Conservation (phyloP, 2,888 invertebrate species). For the Drosophila leonis region DNA sequence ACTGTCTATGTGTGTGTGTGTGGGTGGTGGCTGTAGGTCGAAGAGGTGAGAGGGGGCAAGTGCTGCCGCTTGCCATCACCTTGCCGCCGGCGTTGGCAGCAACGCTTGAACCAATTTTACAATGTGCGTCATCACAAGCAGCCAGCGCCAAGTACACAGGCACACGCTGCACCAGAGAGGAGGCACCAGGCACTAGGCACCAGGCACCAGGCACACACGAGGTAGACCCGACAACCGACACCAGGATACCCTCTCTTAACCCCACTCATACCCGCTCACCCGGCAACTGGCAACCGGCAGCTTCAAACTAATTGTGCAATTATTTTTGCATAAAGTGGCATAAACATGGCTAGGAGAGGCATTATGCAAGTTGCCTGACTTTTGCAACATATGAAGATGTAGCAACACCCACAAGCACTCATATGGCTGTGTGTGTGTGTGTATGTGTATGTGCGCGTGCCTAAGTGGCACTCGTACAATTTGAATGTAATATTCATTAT, state of each 20-base stretch:
- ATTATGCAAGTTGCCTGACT: conserved; percentile 84
- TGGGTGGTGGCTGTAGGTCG: conserved; percentile 17
- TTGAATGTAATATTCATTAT: conserved; percentile 83
- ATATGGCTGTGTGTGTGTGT: not conserved
- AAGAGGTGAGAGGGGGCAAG: conserved; percentile 54
- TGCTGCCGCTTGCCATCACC: conserved; percentile 49
- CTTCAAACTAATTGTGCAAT: conserved; percentile 85
- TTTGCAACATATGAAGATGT: conserved; percentile 77
- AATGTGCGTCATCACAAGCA: conserved; percentile 60
- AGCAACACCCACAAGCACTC: conserved; percentile 44
- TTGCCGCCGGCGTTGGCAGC: conserved; percentile 73
- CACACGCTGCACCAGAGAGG: conserved; percentile 18
- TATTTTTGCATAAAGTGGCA: conserved; percentile 85
- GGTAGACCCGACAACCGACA: conserved; percentile 12
- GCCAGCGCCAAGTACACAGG: conserved; percentile 12
- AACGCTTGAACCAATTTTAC: conserved; percentile 78
- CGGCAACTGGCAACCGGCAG: conserved; percentile 62
- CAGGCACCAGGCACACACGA: conserved; percentile 20
- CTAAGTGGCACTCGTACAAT: conserved; percentile 79
- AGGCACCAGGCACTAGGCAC: conserved; percentile 9
- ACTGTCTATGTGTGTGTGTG: not conserved
- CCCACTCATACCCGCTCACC: conserved; percentile 8
- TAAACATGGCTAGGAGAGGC: conserved; percentile 84
- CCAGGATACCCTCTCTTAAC: conserved; percentile 11
- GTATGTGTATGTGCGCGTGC: conserved; percentile 58